A percentile compares a stretch with the other conserved stretches of the same genome.
These are phyloP conservation scores for Megaceryle torquata DNA, from an alignment of 2,113 vertebrate genomes.

Conservation along the genomic window DNA sequence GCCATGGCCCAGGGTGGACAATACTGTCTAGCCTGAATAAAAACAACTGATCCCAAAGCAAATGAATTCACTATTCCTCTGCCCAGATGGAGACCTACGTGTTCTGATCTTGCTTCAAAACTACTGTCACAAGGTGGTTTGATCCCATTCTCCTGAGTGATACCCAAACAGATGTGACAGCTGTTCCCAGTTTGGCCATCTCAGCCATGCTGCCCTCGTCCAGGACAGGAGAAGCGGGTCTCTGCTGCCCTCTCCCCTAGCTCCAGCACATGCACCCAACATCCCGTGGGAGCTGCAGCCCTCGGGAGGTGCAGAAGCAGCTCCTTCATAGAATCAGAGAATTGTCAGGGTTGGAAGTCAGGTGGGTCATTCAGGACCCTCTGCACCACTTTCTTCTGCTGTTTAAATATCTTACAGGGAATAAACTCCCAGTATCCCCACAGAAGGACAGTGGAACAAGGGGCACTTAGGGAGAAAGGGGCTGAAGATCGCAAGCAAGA, in stretches of 20 bases:
- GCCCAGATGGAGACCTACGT: not conserved
- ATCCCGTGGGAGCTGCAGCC: not conserved
- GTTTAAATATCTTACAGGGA: too few species aligned
- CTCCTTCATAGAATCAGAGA: not conserved
- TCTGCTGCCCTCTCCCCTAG: not conserved
- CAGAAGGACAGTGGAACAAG: too few species aligned
- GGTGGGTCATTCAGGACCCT: too few species aligned
- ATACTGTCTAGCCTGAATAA: not conserved
- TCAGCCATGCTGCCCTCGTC: not conserved
- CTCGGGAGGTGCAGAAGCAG: not conserved
- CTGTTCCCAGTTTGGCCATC: too few species aligned
- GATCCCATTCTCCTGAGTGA: not conserved
- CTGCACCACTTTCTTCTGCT: too few species aligned
- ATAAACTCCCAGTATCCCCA: too few species aligned
- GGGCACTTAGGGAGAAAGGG: too few species aligned
- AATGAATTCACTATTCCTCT: not conserved
- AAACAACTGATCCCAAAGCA: not conserved
- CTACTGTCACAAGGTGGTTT: not conserved
- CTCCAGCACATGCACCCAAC: accelerated
- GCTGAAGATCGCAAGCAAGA: too few species aligned
- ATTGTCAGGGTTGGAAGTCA: too few species aligned
- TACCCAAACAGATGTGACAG: not conserved
- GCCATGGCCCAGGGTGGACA: not conserved
- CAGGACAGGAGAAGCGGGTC: not conserved
- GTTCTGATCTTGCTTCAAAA: not conserved